Evolutionary conservation across 2,797 vertebrate species (phyloP), one percentile per base, ranked within the genome.

Genomic region (Spinus pinus): DNA sequence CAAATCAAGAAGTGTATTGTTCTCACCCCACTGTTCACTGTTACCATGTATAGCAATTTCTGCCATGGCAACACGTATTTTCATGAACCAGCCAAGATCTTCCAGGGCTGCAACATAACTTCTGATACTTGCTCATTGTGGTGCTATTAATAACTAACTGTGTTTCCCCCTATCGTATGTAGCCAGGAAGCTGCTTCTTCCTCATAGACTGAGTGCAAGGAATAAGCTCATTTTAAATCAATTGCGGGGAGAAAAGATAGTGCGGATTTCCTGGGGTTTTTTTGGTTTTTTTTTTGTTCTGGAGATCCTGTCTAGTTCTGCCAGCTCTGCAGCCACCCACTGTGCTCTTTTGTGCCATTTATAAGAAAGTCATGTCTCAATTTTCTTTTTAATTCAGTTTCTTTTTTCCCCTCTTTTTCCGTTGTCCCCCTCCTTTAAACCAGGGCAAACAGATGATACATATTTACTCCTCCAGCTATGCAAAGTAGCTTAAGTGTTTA

Each of bases 111-210:
- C 61, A 67, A 11, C 81, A 79, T 89, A 89, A 90, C 83, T 95
- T 95, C 78, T 95, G 82, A 91, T 91, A 77, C 54, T 95, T 69
- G 58, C 85, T 94, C 88, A 84, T 93, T 94, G 91, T 94, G 82
- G 3, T 90, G 82, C 95, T 96, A 95, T 95, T 97, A 95, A 96
- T 97, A 95, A 83, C 94, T 97, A 95, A 86, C 94, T 74, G 27
- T 74, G 41, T 75, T 91, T 61, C 37, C 70, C 90, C 85, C 61
- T 35, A 10, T 86, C 2, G 0, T 39, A 39, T 39, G 37, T 56
- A 93, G 91, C 83, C 91, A 92, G 90, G 96, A 94, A 94, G 82
- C 90, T 95, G 88, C 86, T 94, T 95, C 87, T 96, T 96, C 94
- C 94, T 94, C 56, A 41, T 91, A 90, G 75, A 89, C 74, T 57